A percentile compares a stretch with the other conserved stretches of the same genome.
phyloP scores from a whole-genome alignment of 2,888 invertebrate genomes.

The Papilio demoleus region DNA sequence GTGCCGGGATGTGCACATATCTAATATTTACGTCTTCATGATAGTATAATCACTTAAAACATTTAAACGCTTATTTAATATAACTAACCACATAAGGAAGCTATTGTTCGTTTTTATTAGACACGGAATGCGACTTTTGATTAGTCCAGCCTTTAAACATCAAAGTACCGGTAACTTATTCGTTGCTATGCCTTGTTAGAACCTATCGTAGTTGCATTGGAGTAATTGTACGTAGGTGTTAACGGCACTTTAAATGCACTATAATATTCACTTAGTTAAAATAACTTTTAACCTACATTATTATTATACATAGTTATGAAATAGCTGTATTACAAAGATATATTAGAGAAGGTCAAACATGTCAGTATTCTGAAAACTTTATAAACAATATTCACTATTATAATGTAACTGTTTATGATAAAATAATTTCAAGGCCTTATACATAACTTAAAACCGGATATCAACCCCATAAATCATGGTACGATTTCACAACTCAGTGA shows the following conservation, averaged over 20 bases:
- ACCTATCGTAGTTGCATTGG: constrained; percentile 12
- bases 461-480: constrained; percentile 22
- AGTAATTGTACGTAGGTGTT: constrained; percentile 4
- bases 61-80: too few species aligned
- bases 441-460: constrained; percentile 29
- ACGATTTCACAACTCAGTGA: constrained; percentile 28
- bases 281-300: not conserved
- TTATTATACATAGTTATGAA: not conserved
- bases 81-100: too few species aligned
- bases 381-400: not conserved
- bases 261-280: constrained; percentile 11
- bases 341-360: not conserved
- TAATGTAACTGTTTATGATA: not conserved
- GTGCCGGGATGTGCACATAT: too few species aligned
- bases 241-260: constrained; percentile 26
- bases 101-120: not conserved
- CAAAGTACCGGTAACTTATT: constrained; percentile 20
- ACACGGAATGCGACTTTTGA: not conserved
- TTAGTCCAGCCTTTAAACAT: not conserved
- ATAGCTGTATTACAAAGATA: not conserved
- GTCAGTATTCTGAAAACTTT: not conserved
- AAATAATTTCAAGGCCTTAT: not conserved
- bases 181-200: constrained; percentile 17
- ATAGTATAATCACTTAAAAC: not conserved
- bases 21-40: too few species aligned